phyloP scores from a whole-genome alignment of 2,888 invertebrate genomes.

The Drosophila seclusa region DNA sequence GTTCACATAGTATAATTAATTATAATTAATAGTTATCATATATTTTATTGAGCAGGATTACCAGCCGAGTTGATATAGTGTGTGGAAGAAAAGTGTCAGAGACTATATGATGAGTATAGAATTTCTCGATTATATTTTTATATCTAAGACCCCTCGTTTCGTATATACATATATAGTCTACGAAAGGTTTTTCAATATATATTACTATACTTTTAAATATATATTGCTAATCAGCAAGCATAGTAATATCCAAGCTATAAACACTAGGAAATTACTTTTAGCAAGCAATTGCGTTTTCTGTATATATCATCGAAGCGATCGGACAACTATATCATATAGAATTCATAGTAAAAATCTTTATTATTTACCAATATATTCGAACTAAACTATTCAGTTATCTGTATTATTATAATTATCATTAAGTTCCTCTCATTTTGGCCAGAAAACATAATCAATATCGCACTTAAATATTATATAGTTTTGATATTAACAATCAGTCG shows the following conservation, averaged over 20 bases:
- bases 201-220: not conserved
- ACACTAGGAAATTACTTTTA: not conserved
- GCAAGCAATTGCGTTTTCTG: not conserved
- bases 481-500: not conserved
- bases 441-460: not conserved
- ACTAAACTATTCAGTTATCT: not conserved
- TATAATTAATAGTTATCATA: not conserved
- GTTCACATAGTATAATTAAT: not conserved
- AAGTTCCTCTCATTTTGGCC: not conserved
- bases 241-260: not conserved
- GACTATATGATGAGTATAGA: not conserved
- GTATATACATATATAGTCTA: not conserved
- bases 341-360: not conserved
- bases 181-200: not conserved
- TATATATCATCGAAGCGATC: not conserved
- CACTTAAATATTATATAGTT: not conserved
- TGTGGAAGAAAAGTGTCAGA: too few relatives aligned
- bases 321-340: not conserved
- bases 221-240: not conserved
- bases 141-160: too few relatives aligned
- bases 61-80: not conserved
- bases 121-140: not conserved
- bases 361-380: not conserved
- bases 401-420: not conserved
- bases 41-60: not conserved